Evolutionary conservation across 2,888 invertebrate species (phyloP), one percentile per base, ranked within the genome.

Genomic region (Idaea aversata): DNA sequence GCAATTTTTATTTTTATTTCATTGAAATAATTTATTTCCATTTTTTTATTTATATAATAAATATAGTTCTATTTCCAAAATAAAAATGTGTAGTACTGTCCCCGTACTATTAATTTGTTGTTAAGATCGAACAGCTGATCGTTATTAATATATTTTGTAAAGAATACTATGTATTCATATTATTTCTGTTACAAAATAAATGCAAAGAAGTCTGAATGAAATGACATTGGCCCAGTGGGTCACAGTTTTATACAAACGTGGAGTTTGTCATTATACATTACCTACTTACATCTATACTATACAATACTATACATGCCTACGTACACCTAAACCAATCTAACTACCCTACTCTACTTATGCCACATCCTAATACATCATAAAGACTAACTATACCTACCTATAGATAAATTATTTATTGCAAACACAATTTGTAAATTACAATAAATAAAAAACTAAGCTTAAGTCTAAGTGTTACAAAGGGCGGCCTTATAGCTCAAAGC

Each of bases 11-110:
- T 84, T 79, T 84, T 86, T 85, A 88, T 87, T 85, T 88, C 83
- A 88, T 83, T 90, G 87, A 85, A 87, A 86, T 88, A 92, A 91
- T 88, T 90, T 90, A 91, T 92, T 93, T 93, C 91, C 91, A 91
- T 91, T 91, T 92, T 91, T 87, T 91, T 80, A 89, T 88, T 91
- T 91, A 92, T 91, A 89, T 88, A 25, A 25, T 25, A 91, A 90
- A 90, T 91, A 91, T 90, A 91, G 90, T 90, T 90, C 89, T 91
- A 90, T 91, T 80, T 86, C 86, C 85, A 87, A 59, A 59, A 47
- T 7, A 88, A 73, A 66, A 70, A 72, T 75, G 85, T 87, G 85
- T 89, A 85, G 85, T 86, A 83, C 87, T 88, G 70, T 81, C 82
- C 85, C 85, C 79, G 77, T 77, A 71, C 77, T 77, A 72, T 25